Base-by-base conservation (phyloP, 2,113 vertebrate species). In the Ramphastos sulfuratus region DNA sequence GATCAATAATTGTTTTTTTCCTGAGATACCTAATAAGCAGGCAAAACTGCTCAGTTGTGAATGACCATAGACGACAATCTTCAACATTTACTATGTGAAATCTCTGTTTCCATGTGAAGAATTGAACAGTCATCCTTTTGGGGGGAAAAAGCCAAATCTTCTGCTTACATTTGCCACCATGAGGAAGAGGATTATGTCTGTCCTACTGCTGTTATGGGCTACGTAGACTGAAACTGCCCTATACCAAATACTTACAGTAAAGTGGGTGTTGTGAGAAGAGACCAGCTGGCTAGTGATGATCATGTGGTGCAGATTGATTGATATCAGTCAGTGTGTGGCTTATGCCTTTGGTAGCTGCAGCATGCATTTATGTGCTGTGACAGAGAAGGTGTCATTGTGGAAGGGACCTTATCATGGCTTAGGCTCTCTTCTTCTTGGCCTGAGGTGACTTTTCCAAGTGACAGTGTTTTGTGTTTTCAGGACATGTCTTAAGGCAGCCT, bases 261-360 rank as follows among this genome's bases (percentile, higher is more conserved):
- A 1, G 35, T 64, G 82, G 77, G 20, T 1, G 1, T 1, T 75
- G 33, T 33, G n/a, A 71, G 81, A 12, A 6, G 11, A 18, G 71
- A 63, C 3, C 0, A 0, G 21, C 54, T 84, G 54, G 58, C 70
- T 48, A 5, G 33, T 0, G 1, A 39, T 28, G 59, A n/a, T 13
- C 0, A 1, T 15, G 42, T 3, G 3, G 31, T n/a, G 31, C 4
- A 4, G 42, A 10, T 1, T 39, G 58, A 24, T 6, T 70, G 52
- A 6, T 71, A 35, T 24, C 59, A 78, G 15, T 33, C 42, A 33
- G 19, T 2, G 0, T 7, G 27, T 70, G 37, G 44, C 24, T 71
- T 39, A 4, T 52, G 65, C 37, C 39, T 50, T 73, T 46, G 8
- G 31, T 60, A 65, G 59, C 59, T 89, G 50, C 78, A 46, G 0